Base-by-base conservation (phyloP, 1,140 invertebrate species). In the Capitella teleta region DNA sequence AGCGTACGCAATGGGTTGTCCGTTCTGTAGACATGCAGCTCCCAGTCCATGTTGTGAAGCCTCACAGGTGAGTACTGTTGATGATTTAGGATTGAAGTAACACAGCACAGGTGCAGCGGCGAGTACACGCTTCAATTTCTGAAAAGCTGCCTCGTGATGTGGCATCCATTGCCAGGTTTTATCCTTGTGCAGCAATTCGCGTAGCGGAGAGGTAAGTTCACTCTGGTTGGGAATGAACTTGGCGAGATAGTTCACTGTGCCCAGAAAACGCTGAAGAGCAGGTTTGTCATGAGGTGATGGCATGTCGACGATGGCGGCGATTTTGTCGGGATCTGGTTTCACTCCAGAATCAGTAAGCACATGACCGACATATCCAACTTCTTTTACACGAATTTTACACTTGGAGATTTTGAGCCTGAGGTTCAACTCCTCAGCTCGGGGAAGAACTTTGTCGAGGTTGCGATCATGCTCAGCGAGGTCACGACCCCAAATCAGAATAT, bases 21-120 rank as follows among this genome's bases (percentile, higher is more conserved):
- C 18, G 45, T 73, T 60, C 54, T 78, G 74, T 5, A 73, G 36
- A 0, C 76, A 28, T 6, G 68, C 61, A 25, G 64, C 67, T n/a
- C 70, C 72, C 16, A 76, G 47, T 1, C 67, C 74, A 28, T 57
- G n/a, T 24, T 55, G 53, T 19, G 42, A 57, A 14, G 56, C 50
- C 49, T 64, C 61, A n/a, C 49, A 47, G 44, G 62, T 55, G 16
- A 65, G 21, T 2, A 55, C 48, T 38, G 56, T 45, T 19, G 47
- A 16, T 21, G 57, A 52, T 12, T 52, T 46, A 3, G 41, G 43
- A 28, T 66, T 55, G 37, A 57, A 67, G 30, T 55, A 64, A 4
- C 44, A 43, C 16, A 65, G 43, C 14, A 59, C 36, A 1, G 60
- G 51, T 25, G 49, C 45, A 32, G 46, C 14, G 12, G 34, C 49